These are phyloP conservation scores for Upupa epops DNA, from an alignment of 2,113 vertebrate species.

Conservation along the genomic window DNA sequence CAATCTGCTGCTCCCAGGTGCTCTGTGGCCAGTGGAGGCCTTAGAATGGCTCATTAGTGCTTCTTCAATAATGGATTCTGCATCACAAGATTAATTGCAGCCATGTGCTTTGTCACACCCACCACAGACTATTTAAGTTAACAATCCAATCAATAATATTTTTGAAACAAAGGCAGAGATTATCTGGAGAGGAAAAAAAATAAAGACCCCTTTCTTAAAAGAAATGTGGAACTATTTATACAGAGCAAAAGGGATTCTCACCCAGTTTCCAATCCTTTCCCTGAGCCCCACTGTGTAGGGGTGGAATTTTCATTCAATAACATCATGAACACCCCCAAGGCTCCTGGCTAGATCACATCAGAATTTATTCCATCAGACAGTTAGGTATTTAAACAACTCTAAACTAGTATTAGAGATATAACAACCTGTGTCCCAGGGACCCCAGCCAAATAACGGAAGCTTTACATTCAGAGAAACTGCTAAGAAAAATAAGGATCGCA, in stretches of 20 bases:
- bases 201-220: neutral
- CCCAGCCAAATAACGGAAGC: neutral
- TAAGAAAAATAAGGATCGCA: neutral
- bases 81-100: conserved; percentile 68
- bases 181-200: neutral
- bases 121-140: conserved; percentile 68
- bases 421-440: neutral
- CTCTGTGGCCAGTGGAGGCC: conserved; percentile 64
- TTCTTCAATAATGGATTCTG: conserved; percentile 71
- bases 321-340: neutral
- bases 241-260: conserved; percentile 4
- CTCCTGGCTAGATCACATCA: neutral
- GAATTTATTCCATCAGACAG: conserved; percentile 22
- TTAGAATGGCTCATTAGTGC: conserved; percentile 67
- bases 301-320: conserved; percentile 36
- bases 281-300: neutral
- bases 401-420: conserved; percentile 12
- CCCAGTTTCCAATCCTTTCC: neutral
- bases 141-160: conserved; percentile 70
- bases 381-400: conserved; percentile 3
- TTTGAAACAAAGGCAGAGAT: conserved; percentile 57
- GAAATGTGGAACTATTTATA: conserved; percentile 30
- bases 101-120: conserved; percentile 62
- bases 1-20: conserved; percentile 58
- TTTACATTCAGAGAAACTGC: neutral